Evolutionary conservation across 2,113 vertebrate species (phyloP).

Genomic region (Pristiophorus japonicus): DNA sequence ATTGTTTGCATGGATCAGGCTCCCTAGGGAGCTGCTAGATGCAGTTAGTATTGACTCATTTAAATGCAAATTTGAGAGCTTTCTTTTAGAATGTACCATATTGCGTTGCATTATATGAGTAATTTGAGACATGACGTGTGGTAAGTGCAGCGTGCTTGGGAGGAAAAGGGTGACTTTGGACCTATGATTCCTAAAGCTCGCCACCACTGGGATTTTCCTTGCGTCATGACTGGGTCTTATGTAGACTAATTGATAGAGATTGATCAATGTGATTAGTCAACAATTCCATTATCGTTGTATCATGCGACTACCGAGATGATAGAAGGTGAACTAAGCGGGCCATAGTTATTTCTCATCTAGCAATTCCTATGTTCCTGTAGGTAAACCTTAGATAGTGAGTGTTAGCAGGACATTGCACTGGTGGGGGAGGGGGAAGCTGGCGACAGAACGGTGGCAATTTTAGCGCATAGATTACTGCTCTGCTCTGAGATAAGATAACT

Average conservation of each 20-base stretch:
- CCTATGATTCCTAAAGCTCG: background rate
- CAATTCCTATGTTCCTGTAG: background rate
- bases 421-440: too few relatives aligned
- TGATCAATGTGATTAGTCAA: background rate
- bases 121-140: background rate
- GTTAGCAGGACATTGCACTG: background rate
- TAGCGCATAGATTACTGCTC: background rate
- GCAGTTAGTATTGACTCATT: background rate
- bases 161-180: background rate
- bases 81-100: background rate
- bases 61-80: background rate
- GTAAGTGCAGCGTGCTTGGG: background rate
- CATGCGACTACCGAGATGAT: background rate
- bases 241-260: background rate
- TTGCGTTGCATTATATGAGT: background rate
- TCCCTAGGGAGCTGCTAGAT: background rate
- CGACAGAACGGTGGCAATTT: background rate
- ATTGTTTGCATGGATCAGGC: background rate
- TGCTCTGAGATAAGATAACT: background rate
- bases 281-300: background rate
- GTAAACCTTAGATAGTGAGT: background rate
- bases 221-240: background rate
- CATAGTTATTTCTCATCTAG: background rate
- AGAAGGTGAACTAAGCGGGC: background rate
- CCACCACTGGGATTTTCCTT: background rate